Percentiles rank a stretch among this genome's conserved stretches.
Evolutionary conservation across 1,140 invertebrate species (phyloP).

Genomic region (Leptinotarsa defecta): DNA sequence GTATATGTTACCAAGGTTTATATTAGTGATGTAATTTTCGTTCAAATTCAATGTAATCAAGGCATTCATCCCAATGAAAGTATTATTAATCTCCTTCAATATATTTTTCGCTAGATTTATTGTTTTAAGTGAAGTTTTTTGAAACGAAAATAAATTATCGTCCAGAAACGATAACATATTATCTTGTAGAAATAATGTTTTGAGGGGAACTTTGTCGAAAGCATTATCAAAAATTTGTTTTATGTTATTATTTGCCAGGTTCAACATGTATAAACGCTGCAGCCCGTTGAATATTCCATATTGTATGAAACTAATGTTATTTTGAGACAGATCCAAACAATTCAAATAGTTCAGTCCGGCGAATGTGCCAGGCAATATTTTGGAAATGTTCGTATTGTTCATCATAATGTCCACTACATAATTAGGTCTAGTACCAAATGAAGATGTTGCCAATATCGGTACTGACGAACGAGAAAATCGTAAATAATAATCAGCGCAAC

Average conservation of each 20-base stretch:
- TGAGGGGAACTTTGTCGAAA: neutral
- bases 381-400: neutral
- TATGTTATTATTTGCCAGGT: neutral
- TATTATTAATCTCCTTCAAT: neutral
- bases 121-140: neutral
- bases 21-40: neutral
- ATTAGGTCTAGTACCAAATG: neutral
- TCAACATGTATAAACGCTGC: neutral
- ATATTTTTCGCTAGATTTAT: neutral
- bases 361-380: neutral
- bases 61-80: neutral
- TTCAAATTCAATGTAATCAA: neutral
- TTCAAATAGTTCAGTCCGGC: neutral
- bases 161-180: neutral
- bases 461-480: neutral
- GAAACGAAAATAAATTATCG: neutral
- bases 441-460: neutral
- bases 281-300: neutral
- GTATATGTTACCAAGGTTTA: neutral
- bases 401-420: neutral
- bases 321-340: neutral
- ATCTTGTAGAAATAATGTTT: neutral
- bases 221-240: neutral
- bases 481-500: neutral
- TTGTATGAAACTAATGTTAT: neutral